Evolutionary conservation across 1,140 invertebrate species (phyloP).

Genomic region (Lepeophtheirus salmonis): DNA sequence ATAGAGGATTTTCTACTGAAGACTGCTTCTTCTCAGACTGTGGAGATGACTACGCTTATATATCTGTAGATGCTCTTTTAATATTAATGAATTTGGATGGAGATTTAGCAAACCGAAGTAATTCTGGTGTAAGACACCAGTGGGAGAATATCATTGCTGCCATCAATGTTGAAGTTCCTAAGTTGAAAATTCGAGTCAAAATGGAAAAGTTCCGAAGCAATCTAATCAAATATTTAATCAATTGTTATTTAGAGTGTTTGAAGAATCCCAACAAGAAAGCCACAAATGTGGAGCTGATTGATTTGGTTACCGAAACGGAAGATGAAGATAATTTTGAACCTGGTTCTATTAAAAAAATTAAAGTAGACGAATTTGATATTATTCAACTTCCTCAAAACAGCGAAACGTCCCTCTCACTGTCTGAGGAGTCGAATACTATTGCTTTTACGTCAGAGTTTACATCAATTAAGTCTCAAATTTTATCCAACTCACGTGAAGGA

Average conservation of each 20-base stretch:
- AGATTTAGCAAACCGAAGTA: background rate
- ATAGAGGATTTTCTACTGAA: background rate
- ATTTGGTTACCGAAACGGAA: constrained; percentile 5
- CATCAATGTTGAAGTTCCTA: constrained; percentile 4
- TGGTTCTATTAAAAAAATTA: background rate
- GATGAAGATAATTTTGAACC: background rate
- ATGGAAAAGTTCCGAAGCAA: background rate
- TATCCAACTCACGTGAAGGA: background rate
- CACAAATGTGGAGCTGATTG: constrained; percentile 1
- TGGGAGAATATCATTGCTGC: constrained; percentile 2
- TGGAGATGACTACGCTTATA: constrained; percentile 2
- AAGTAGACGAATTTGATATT: background rate
- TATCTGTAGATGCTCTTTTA: background rate
- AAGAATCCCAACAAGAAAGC: background rate
- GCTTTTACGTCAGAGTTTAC: background rate
- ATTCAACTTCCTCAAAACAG: background rate
- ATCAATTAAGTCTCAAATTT: background rate
- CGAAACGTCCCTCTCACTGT: background rate
- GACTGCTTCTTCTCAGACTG: constrained; percentile 5
- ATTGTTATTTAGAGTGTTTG: background rate
- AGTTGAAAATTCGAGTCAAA: constrained; percentile 2
- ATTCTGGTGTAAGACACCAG: background rate
- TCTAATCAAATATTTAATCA: background rate
- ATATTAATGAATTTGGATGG: constrained; percentile 6
- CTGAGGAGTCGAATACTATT: background rate